phyloP scores from a whole-genome alignment of 2,113 vertebrate species.

The Choloepus hoffmanni region DNA sequence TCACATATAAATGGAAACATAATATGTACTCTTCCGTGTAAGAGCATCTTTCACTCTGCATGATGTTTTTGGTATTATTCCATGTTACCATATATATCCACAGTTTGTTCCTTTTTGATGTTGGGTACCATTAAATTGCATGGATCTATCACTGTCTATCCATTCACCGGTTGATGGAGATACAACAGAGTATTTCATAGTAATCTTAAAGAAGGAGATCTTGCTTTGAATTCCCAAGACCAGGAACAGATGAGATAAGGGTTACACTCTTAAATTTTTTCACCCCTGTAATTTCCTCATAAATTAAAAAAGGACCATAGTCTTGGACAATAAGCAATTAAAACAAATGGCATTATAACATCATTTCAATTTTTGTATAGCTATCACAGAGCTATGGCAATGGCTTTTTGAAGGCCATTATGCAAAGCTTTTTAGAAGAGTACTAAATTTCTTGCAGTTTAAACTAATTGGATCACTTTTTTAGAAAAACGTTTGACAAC shows the following conservation, averaged over 20 bases:
- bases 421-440: not conserved
- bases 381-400: not conserved
- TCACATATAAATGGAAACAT: not conserved
- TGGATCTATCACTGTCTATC: not conserved
- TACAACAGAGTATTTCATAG: not conserved
- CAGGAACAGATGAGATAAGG: slow-evolving; percentile 3
- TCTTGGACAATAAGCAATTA: not conserved
- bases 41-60: not conserved
- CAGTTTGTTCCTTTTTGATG: slow-evolving; percentile 13
- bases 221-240: not conserved
- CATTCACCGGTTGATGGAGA: not conserved
- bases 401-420: not conserved
- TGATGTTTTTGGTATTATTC: slow-evolving; percentile 26
- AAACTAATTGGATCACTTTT: not conserved
- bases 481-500: not conserved
- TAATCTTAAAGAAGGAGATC: slow-evolving; percentile 16
- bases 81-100: not conserved
- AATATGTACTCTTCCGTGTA: not conserved
- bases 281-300: slow-evolving; percentile 1
- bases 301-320: not conserved
- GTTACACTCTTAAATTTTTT: not conserved
- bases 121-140: not conserved
- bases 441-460: not conserved
- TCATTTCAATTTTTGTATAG: not conserved
- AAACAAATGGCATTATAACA: not conserved